Evolutionary conservation across 2,113 vertebrate genomes (phyloP).

Genomic region (Mesocricetus auratus): DNA sequence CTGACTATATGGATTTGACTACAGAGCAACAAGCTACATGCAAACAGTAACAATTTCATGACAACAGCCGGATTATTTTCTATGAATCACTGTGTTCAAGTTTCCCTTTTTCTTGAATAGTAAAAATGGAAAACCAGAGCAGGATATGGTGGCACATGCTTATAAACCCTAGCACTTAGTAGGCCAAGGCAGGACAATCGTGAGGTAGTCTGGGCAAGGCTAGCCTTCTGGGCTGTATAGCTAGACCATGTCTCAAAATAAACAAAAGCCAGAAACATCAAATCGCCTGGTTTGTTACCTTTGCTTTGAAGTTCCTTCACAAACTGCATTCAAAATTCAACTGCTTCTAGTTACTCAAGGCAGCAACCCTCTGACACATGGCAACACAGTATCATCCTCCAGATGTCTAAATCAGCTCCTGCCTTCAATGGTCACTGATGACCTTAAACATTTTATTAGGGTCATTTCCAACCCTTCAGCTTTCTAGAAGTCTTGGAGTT

Average conservation of each 20-base stretch:
- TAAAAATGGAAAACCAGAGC: background rate
- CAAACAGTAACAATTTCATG: background rate
- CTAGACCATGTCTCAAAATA: background rate
- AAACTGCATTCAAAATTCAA: background rate
- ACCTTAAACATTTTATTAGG: background rate
- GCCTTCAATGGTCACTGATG: background rate
- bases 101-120: constrained; percentile 11
- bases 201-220: background rate
- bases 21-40: background rate
- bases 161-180: too few species aligned
- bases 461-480: background rate
- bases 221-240: background rate
- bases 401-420: background rate
- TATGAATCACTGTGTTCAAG: background rate
- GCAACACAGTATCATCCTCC: background rate
- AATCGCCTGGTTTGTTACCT: background rate
- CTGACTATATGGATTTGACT: background rate
- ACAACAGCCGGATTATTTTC: background rate
- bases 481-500: background rate
- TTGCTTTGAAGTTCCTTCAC: constrained; percentile 18
- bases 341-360: background rate
- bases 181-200: background rate
- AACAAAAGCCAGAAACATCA: background rate
- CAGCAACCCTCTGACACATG: background rate
- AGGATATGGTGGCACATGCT: too few species aligned